Evolutionary conservation across 1,140 invertebrate species (phyloP).

Genomic region (Cydia splendana): DNA sequence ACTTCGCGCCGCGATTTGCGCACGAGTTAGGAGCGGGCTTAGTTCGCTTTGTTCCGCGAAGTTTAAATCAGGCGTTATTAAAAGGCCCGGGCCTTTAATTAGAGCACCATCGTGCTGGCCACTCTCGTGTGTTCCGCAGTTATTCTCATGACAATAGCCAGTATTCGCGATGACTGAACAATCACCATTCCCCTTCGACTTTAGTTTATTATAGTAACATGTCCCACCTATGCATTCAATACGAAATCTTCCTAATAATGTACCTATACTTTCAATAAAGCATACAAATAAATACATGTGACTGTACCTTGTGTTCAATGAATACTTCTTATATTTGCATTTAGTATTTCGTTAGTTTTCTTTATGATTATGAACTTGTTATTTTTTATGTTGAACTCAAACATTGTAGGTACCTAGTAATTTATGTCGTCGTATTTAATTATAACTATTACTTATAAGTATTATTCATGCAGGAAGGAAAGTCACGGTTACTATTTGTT

Average conservation of each 20-base stretch:
- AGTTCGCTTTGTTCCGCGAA: too few species aligned
- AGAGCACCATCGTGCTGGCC: neutral
- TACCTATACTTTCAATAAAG: constrained; percentile 1
- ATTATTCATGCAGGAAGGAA: constrained; percentile 26
- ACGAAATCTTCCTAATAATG: constrained; percentile 28
- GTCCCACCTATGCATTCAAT: constrained; percentile 23
- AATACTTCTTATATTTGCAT: constrained; percentile 30
- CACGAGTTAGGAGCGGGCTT: too few species aligned
- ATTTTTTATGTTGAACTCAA: constrained; percentile 30
- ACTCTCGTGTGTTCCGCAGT: neutral
- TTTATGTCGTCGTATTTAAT: constrained; percentile 24
- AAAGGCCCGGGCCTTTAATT: neutral
- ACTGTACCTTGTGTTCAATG: constrained; percentile 28
- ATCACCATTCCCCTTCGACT: constrained; percentile 18
- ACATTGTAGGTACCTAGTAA: constrained; percentile 32
- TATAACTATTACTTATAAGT: constrained; percentile 20
- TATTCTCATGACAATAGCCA: constrained; percentile 13
- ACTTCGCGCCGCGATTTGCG: too few species aligned
- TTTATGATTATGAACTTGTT: constrained; percentile 18
- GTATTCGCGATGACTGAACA: constrained; percentile 18
- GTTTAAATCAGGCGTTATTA: neutral
- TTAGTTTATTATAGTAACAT: constrained; percentile 20
- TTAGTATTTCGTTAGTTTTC: constrained; percentile 30
- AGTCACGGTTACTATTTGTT: constrained; percentile 32
- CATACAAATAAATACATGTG: constrained; percentile 25